These are phyloP conservation scores for Amaurobius ferox DNA, from an alignment of 2,888 invertebrate species.

Conservation along the genomic window DNA sequence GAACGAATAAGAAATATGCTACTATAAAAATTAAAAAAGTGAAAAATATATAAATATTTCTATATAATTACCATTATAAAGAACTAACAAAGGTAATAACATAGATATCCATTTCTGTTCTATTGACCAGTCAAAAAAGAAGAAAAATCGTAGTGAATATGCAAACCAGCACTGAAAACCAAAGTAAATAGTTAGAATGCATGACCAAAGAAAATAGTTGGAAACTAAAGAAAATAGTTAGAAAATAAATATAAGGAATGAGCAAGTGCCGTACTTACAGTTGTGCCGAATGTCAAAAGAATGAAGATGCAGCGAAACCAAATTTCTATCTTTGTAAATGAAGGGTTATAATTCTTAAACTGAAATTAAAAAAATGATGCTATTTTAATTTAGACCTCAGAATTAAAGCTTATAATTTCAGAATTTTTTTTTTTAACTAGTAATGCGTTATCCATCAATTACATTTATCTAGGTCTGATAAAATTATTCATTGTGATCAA, in stretches of 20 bases:
- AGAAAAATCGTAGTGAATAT: slow-evolving; percentile 90
- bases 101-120: slow-evolving; percentile 98
- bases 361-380: slow-evolving; percentile 81
- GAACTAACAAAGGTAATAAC: slow-evolving; percentile 88
- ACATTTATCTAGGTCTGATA: too few relatives aligned
- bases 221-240: neutral
- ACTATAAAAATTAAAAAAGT: too few relatives aligned
- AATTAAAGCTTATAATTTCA: too few relatives aligned
- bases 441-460: too few relatives aligned
- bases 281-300: slow-evolving; percentile 88
- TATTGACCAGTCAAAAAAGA: slow-evolving; percentile 95
- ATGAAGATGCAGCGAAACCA: slow-evolving; percentile 97
- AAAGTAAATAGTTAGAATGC: neutral
- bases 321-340: slow-evolving; percentile 97
- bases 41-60: too few relatives aligned
- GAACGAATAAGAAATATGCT: too few relatives aligned
- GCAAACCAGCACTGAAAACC: slow-evolving; percentile 92
- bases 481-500: too few relatives aligned
- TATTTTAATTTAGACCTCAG: too few relatives aligned
- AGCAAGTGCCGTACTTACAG: slow-evolving; percentile 82
- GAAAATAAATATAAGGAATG: too few relatives aligned
- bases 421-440: too few relatives aligned
- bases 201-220: neutral
- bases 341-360: slow-evolving; percentile 97
- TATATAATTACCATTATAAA: slow-evolving; percentile 91